phyloP scores from a whole-genome alignment of 1,140 invertebrate genomes.

The Procambarus clarkii region DNA sequence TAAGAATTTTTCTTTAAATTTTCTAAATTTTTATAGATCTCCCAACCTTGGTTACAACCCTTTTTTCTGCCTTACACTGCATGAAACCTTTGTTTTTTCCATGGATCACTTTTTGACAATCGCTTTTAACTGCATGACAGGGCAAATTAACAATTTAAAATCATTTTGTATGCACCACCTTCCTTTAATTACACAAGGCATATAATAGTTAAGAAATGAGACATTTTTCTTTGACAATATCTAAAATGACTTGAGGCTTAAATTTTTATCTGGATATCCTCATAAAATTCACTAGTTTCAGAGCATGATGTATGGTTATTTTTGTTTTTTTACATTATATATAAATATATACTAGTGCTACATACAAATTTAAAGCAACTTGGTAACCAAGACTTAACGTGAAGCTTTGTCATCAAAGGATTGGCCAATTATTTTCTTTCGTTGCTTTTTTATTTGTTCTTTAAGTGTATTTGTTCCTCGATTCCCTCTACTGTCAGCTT shows the following conservation, averaged over 20 bases:
- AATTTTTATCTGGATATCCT: neutral
- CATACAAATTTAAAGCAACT: conserved; percentile 7
- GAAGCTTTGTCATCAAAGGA: conserved; percentile 51
- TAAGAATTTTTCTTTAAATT: too few species aligned
- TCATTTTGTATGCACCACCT: too few species aligned
- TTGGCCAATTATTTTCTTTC: conserved; percentile 71
- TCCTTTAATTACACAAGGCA: too few species aligned
- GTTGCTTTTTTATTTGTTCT: conserved; percentile 72
- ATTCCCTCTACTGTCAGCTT: conserved; percentile 32
- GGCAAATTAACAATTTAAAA: too few species aligned
- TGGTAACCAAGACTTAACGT: neutral
- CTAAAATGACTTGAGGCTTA: neutral
- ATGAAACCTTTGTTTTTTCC: too few species aligned
- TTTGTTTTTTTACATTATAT: neutral
- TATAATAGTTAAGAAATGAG: too few species aligned
- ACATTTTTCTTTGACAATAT: neutral
- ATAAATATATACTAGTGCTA: neutral
- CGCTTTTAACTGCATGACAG: too few species aligned
- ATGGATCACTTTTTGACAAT: too few species aligned
- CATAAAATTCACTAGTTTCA: neutral
- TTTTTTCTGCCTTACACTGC: too few species aligned
- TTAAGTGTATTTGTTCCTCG: conserved; percentile 71
- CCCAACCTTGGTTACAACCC: too few species aligned
- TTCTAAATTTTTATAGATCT: too few species aligned
- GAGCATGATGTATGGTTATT: neutral